phyloP scores from a whole-genome alignment of 2,888 invertebrate genomes.

The Sinopyrophorus schimmeli region DNA sequence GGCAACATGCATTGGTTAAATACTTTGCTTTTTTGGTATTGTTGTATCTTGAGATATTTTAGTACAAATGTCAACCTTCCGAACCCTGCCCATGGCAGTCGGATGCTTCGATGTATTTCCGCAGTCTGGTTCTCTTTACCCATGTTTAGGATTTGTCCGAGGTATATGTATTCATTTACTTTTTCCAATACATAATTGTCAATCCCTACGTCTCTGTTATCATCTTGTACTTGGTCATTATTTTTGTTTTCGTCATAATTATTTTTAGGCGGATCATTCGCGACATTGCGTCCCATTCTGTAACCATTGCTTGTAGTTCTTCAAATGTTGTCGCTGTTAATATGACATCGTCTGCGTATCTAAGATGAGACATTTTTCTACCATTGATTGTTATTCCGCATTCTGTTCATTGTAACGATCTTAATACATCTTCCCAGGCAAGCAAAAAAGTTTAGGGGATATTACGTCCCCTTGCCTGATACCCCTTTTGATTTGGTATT shows the following conservation, averaged over 20 bases:
- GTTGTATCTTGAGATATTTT: constrained; percentile 6
- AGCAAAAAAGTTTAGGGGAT: constrained; percentile 7
- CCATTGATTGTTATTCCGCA: constrained; percentile 14
- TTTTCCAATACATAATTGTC: constrained; percentile 3
- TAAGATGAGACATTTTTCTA: constrained; percentile 9
- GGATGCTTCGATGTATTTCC: constrained; percentile 4
- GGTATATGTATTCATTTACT: constrained; percentile 21
- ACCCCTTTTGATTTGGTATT: constrained; percentile 7
- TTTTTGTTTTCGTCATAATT: constrained; percentile 1
- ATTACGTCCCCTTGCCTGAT: constrained; percentile 9
- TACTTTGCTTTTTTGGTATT: constrained; percentile 24
- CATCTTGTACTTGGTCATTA: constrained; percentile 6
- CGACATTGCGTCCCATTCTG: not conserved
- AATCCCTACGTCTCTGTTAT: constrained; percentile 1
- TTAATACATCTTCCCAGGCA: constrained; percentile 9
- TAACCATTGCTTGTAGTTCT: constrained; percentile 7
- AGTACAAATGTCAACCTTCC: constrained; percentile 21
- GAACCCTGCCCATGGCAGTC: constrained; percentile 29
- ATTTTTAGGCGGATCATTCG: not conserved
- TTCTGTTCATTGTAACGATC: constrained; percentile 9
- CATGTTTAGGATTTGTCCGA: constrained; percentile 19
- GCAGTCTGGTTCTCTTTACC: constrained; percentile 22
- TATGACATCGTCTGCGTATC: constrained; percentile 14
- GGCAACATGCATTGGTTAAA: constrained; percentile 5
- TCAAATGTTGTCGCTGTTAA: constrained; percentile 8